A percentile compares a stretch with the other conserved stretches of the same genome.
Evolutionary conservation across 2,797 vertebrate species (phyloP).

Genomic region (Gambelia wislizenii): DNA sequence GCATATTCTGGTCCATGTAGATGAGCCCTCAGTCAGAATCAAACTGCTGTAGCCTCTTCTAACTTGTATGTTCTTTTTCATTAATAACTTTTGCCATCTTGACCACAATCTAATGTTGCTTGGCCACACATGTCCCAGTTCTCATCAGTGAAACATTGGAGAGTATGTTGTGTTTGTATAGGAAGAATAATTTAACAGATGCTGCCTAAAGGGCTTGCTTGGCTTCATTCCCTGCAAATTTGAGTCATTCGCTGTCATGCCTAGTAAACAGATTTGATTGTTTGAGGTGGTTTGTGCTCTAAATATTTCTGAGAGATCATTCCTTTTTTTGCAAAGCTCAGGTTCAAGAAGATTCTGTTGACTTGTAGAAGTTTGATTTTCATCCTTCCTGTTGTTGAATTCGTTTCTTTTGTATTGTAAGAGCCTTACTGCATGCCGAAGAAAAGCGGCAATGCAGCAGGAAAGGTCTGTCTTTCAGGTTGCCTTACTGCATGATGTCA

Average conservation of each 20-base stretch:
- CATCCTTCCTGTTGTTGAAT: constrained; percentile 17
- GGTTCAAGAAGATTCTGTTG: background rate
- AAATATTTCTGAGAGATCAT: constrained; percentile 42
- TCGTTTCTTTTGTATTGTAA: constrained; percentile 21
- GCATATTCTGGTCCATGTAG: too few species aligned
- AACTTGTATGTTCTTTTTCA: too few species aligned
- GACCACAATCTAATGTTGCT: too few species aligned
- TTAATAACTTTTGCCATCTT: too few species aligned
- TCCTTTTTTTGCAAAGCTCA: constrained; percentile 28
- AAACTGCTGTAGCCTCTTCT: too few species aligned
- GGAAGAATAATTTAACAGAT: constrained; percentile 34
- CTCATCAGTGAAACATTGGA: too few species aligned
- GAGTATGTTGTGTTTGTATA: constrained; percentile 8
- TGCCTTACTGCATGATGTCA: too few species aligned
- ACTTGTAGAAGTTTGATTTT: constrained; percentile 1
- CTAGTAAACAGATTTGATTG: constrained; percentile 53
- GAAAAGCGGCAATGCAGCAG: too few species aligned
- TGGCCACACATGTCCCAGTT: too few species aligned
- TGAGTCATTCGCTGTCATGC: constrained; percentile 49
- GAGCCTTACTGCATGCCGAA: too few species aligned
- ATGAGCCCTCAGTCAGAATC: too few species aligned
- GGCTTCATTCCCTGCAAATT: constrained; percentile 58
- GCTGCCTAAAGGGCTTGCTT: constrained; percentile 63
- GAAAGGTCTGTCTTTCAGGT: too few species aligned
- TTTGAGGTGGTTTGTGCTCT: background rate